These are phyloP conservation scores for Elegia similella DNA, from an alignment of 2,888 invertebrate species.

Conservation along the genomic window DNA sequence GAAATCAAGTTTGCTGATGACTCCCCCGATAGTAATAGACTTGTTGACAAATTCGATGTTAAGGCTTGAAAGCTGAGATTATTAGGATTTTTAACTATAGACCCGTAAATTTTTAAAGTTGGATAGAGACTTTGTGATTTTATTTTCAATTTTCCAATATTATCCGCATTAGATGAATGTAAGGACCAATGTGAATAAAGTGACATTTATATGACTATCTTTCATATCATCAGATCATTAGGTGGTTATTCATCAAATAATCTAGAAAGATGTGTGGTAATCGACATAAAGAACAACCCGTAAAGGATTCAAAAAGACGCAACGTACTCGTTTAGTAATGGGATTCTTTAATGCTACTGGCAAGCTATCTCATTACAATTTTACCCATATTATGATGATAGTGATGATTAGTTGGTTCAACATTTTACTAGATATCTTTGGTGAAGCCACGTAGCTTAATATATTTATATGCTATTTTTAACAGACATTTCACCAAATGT, in stretches of 20 bases:
- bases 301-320: too few species aligned
- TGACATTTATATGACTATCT: constrained; percentile 44
- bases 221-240: constrained; percentile 61
- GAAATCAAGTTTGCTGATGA: constrained; percentile 75
- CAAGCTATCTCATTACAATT: too few species aligned
- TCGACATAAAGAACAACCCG: not conserved
- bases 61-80: constrained; percentile 43
- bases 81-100: constrained; percentile 1
- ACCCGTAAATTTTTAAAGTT: not conserved
- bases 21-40: constrained; percentile 71
- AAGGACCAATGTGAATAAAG: constrained; percentile 69
- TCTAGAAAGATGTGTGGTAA: not conserved
- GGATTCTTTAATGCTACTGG: too few species aligned
- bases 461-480: constrained; percentile 23
- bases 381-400: too few species aligned
- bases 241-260: not conserved
- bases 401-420: too few species aligned
- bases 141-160: not conserved
- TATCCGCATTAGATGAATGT: constrained; percentile 45
- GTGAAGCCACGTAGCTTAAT: not conserved
- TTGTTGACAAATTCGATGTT: constrained; percentile 65
- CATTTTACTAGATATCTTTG: not conserved
- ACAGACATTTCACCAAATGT: constrained; percentile 22
- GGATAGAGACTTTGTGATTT: not conserved
- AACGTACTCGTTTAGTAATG: too few species aligned